phyloP scores from a whole-genome alignment of 30 jellyfish, hydroid and myxozoan species.

The Hydractinia echinata region DNA sequence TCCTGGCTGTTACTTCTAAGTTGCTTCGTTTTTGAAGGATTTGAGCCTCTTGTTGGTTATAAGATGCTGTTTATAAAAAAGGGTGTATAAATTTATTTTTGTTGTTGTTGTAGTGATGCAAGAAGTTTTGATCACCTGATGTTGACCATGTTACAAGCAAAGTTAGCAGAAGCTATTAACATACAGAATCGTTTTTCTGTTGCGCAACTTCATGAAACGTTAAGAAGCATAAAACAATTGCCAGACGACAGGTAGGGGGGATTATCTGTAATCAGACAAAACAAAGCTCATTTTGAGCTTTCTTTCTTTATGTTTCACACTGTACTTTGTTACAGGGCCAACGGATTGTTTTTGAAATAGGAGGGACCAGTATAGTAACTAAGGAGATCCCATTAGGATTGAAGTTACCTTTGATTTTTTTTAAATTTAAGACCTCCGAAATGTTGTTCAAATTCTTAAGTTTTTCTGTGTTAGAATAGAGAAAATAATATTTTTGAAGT shows the following conservation, averaged over 20 bases:
- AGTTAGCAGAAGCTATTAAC: constrained; percentile 94
- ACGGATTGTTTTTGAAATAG: background rate
- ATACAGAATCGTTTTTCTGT: constrained; percentile 89
- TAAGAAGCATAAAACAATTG: constrained; percentile 86
- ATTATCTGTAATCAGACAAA: no score
- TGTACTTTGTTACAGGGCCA: background rate
- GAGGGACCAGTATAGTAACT: no score
- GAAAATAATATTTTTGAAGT: no score
- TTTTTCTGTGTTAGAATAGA: no score
- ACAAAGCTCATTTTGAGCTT: background rate
- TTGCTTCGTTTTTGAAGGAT: no score
- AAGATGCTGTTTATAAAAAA: no score
- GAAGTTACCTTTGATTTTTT: no score
- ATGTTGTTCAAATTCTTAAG: no score
- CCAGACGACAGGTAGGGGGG: constrained; percentile 66
- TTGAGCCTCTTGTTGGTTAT: no score
- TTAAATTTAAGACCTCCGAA: no score
- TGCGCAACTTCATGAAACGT: constrained; percentile 98
- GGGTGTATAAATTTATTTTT: background rate
- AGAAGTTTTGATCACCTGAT: constrained; percentile 60
- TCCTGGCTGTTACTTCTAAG: no score
- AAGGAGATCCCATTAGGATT: no score
- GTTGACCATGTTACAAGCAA: constrained; percentile 91
- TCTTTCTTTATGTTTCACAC: background rate
- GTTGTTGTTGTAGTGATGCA: constrained; percentile 55